Evolutionary conservation across 1,140 invertebrate species (phyloP).

Genomic region (Drosophila subpulchrella): DNA sequence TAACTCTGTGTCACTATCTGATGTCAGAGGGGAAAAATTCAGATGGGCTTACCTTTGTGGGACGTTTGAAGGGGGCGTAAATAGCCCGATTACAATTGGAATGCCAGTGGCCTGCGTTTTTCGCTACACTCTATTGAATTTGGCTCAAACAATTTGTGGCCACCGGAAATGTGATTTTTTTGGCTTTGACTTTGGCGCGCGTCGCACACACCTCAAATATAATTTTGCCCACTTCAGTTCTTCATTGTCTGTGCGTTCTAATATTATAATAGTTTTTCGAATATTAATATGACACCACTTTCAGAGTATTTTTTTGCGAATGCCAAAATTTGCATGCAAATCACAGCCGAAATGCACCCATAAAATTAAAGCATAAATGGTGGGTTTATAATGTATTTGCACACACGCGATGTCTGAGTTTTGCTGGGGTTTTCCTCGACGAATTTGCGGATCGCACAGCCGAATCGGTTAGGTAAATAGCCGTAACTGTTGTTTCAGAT

Average conservation of each 20-base stretch:
- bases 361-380: conserved; percentile 7
- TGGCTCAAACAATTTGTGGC: conserved; percentile 25
- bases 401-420: neutral
- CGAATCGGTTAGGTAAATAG: conserved; percentile 40
- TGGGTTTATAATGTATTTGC: conserved; percentile 2
- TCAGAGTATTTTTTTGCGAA: conserved; percentile 2
- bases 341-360: conserved; percentile 29
- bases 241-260: conserved; percentile 40
- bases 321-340: conserved; percentile 45
- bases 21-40: conserved; percentile 40
- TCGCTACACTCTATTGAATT: conserved; percentile 26
- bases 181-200: conserved; percentile 43
- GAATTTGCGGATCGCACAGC: conserved; percentile 31
- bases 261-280: conserved; percentile 21
- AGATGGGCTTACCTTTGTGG: conserved; percentile 28
- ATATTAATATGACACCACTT: conserved; percentile 32
- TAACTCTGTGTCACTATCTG: conserved; percentile 15
- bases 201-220: conserved; percentile 39
- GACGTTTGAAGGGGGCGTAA: conserved; percentile 2
- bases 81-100: conserved; percentile 41
- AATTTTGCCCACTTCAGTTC: conserved; percentile 24
- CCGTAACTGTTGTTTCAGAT: conserved; percentile 29
- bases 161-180: conserved; percentile 52
- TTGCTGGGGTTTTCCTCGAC: neutral
- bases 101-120: conserved; percentile 16